Percentiles rank a stretch among this genome's conserved stretches.
phyloP scores from a whole-genome alignment of 2,797 vertebrate species.

The Malacoctenus gilli region DNA sequence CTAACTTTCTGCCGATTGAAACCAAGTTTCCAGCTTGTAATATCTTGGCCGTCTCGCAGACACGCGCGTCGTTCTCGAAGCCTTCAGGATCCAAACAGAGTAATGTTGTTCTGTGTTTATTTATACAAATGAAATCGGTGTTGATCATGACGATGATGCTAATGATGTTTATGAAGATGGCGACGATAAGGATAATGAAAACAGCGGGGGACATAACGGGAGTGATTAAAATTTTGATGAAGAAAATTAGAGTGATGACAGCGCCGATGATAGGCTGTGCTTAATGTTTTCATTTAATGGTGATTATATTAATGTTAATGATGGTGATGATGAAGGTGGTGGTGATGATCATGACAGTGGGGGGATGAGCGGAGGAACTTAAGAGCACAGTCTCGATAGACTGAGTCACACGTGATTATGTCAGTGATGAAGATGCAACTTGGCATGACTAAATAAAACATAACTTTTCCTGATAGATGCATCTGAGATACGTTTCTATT shows the following conservation, averaged over 20 bases:
- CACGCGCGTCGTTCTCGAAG: not conserved
- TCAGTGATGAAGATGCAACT: not conserved
- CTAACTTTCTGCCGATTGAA: conserved; percentile 12
- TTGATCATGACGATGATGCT: conserved; percentile 27
- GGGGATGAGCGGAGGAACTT: not conserved
- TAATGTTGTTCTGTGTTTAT: conserved; percentile 27
- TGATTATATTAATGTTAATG: conserved; percentile 60
- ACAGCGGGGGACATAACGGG: conserved; percentile 34
- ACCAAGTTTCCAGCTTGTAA: not conserved
- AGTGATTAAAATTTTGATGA: conserved; percentile 62
- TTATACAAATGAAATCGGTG: conserved; percentile 46
- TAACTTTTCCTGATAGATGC: too few species aligned
- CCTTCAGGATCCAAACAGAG: not conserved
- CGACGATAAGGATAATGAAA: conserved; percentile 52
- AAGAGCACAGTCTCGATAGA: not conserved
- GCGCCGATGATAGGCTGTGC: conserved; percentile 20
- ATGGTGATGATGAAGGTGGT: conserved; percentile 15
- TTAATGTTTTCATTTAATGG: conserved; percentile 55
- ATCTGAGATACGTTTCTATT: too few species aligned
- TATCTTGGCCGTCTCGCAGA: conserved; percentile 1
- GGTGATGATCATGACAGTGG: not conserved
- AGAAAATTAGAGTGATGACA: conserved; percentile 45
- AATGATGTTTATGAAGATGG: conserved; percentile 46
- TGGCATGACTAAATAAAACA: too few species aligned
- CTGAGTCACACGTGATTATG: not conserved